Conservation (phyloP, 2,113 vertebrate species). For the Pachypanchax playfairii region DNA sequence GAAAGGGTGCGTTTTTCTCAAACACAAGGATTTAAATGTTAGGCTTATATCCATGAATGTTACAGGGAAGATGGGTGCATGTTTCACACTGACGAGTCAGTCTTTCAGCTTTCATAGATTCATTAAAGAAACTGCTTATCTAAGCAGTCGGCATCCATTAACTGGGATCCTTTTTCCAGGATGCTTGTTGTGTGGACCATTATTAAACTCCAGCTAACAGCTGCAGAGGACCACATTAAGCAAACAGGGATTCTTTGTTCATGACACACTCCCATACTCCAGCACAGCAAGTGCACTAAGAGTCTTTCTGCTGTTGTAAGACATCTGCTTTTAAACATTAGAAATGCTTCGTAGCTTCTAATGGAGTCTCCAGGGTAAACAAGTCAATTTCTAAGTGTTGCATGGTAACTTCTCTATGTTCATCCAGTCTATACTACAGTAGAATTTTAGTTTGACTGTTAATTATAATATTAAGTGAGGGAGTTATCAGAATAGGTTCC, state of each 20-base stretch:
- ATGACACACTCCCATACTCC: constrained; percentile 51
- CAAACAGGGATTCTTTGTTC: constrained; percentile 54
- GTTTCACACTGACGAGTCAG: constrained; percentile 46
- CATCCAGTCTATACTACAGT: constrained; percentile 19
- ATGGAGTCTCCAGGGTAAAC: constrained; percentile 58
- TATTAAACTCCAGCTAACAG: constrained; percentile 72
- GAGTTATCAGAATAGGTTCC: not conserved
- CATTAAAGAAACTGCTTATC: constrained; percentile 51
- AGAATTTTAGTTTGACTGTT: not conserved
- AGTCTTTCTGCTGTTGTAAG: constrained; percentile 51
- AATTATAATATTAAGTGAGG: not conserved
- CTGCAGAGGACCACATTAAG: constrained; percentile 62
- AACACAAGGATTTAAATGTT: constrained; percentile 22
- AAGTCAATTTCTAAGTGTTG: constrained; percentile 31
- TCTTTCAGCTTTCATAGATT: constrained; percentile 58
- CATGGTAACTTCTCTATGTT: constrained; percentile 22
- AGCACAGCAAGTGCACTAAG: constrained; percentile 53
- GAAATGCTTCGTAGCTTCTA: constrained; percentile 52
- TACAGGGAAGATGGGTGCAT: constrained; percentile 17
- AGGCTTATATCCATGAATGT: constrained; percentile 51
- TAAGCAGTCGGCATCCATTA: constrained; percentile 65
- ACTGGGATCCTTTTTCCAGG: constrained; percentile 53
- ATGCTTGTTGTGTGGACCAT: constrained; percentile 62
- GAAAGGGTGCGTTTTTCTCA: constrained; percentile 28
- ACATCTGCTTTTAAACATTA: constrained; percentile 70